Conservation (phyloP, 1,140 invertebrate genomes). For the Charaxes varanes region DNA sequence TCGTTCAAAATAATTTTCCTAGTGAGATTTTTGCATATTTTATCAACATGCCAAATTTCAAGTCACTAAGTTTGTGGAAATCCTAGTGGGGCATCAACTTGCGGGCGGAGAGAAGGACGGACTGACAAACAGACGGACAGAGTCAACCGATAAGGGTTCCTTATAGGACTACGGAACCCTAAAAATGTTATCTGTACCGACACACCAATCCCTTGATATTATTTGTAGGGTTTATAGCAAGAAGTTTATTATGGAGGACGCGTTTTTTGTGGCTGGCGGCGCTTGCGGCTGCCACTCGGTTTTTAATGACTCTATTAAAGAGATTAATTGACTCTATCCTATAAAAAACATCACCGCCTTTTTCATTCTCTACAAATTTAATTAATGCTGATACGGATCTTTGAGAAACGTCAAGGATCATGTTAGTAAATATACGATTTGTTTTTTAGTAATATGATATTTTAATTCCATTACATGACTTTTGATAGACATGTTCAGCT, state of each 20-base stretch:
- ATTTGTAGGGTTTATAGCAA: conserved; percentile 8
- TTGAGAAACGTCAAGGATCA: conserved; percentile 6
- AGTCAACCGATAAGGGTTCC: too few species aligned
- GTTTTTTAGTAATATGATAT: conserved; percentile 16
- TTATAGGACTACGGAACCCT: too few species aligned
- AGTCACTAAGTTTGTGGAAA: too few species aligned
- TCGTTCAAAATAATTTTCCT: too few species aligned
- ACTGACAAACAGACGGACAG: too few species aligned
- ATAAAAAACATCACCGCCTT: conserved; percentile 41
- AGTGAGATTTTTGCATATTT: too few species aligned
- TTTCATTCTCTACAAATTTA: conserved; percentile 61
- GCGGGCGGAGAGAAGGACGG: too few species aligned
- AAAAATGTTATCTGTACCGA: conserved; percentile 1
- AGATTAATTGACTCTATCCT: conserved; percentile 59
- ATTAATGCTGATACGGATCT: conserved; percentile 56
- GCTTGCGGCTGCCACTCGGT: conserved; percentile 37
- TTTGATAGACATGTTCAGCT: too few species aligned
- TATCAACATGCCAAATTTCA: too few species aligned
- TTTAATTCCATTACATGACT: conserved; percentile 7
- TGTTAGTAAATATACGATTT: conserved; percentile 14
- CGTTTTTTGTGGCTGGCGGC: conserved; percentile 34
- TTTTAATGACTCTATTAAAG: conserved; percentile 68
- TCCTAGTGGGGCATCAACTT: too few species aligned
- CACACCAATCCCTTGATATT: conserved; percentile 1
- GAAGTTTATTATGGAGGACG: conserved; percentile 5